Base-by-base conservation (phyloP, 2,888 invertebrate genomes). In the Alloscopus bannaensis region DNA sequence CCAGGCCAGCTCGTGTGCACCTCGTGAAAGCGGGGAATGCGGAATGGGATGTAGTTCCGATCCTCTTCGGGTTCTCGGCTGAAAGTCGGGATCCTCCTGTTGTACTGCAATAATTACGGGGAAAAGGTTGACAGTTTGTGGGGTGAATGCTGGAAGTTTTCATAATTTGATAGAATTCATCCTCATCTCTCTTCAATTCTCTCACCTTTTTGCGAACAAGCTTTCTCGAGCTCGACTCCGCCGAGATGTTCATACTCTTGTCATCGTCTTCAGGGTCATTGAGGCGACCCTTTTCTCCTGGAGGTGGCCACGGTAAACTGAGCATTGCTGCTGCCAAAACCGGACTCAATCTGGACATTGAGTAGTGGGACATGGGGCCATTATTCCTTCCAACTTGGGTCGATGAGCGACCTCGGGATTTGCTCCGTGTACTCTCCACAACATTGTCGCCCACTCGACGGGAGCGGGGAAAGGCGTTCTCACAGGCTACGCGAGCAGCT, bases 1-100 rank as follows among this genome's bases (percentile, higher is more conserved):
- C 72, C 72, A 16, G 72, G 72, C 72, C 72, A 73, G n/a, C 22
- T 20, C 4, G 72, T 73, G 18, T 73, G 72, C 6, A 73, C 72
- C 11, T 73, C 72, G 24, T 64, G 16, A n/a, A 73, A 73, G 3
- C 42, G 18, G 13, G 72, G 72, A 18, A 57, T 73, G 22, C 18
- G 26, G 42, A 73, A 29, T 20, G 72, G 72, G 24, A 8, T 20
- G 36, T 60, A 60, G 24, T 40, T 22, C 16, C n/a, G 36, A 2
- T 62, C 62, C 20, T 60, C 18, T 11, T 57, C 29, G n/a, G 28
- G 28, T 8, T 57, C 57, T 57, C n/a, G 47, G n/a, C 59, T 59
- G 31, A 2, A 50, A 22, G 2, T 45, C 20, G n/a, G 20, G 22
- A 13, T 68, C 18, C 1, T 40, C 55, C 6, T 52, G 40, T 6